phyloP scores from a whole-genome alignment of 2,113 vertebrate genomes.

The Xenopus borealis region DNA sequence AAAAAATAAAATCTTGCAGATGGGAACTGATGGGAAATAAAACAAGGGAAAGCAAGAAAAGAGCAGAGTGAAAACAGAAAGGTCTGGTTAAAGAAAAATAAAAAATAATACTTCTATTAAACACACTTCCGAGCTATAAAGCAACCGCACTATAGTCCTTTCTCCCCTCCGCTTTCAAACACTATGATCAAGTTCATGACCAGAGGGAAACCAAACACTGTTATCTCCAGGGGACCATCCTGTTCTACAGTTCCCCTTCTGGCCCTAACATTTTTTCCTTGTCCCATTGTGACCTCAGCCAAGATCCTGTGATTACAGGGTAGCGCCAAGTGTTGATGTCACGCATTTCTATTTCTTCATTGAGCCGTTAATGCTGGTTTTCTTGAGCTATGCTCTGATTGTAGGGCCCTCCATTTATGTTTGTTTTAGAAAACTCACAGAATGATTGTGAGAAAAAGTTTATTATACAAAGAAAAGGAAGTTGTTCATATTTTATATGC shows the following conservation, averaged over 20 bases:
- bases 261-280: conserved; percentile 17
- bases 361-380: conserved; percentile 44
- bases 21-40: neutral
- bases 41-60: neutral
- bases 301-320: conserved; percentile 23
- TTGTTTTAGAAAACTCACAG: too few species aligned
- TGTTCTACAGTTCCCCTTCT: too few species aligned
- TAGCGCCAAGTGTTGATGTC: conserved; percentile 30
- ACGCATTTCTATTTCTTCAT: conserved; percentile 33
- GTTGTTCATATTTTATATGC: too few species aligned
- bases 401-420: too few species aligned
- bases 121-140: conserved; percentile 12
- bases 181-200: too few species aligned
- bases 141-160: conserved; percentile 3
- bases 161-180: neutral
- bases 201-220: too few species aligned
- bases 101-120: conserved; percentile 13
- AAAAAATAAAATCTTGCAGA: conserved; percentile 2
- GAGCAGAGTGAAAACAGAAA: neutral
- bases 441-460: too few species aligned
- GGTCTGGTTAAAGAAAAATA: neutral
- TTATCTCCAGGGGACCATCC: too few species aligned
- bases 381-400: neutral
- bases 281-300: conserved; percentile 32
- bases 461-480: too few species aligned